Evolutionary conservation across 2,888 invertebrate genomes (phyloP), one percentile per base, ranked within the genome.

Genomic region (Cephus pulcher): DNA sequence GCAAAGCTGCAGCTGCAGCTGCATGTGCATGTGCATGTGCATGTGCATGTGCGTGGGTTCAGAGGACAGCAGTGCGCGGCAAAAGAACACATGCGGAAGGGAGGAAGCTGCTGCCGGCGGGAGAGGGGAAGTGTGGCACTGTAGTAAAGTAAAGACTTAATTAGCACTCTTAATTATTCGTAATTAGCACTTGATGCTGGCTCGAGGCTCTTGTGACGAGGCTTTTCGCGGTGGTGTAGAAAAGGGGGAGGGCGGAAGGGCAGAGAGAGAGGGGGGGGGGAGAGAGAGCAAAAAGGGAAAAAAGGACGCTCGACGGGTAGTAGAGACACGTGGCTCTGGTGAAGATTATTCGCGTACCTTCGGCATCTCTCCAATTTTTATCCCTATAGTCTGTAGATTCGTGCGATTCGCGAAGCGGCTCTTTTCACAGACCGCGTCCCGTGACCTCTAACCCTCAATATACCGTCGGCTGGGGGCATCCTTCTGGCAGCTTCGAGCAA

Each of bases 91-190:
- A 23, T 56, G 23, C 40, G 40, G 9, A 40, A 15, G 40, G 4
- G 40, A 15, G 40, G 40, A 40, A 40, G 40, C 15, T 40, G 40
- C 1, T 4, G 15, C 40, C 12, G 40, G 15, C 40, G 23, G 74
- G 37, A 75, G 77, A 2, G 33, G 33, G 74, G 37, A 37, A 56
- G 79, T 79, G 75, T 12, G 32, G 80, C 76, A 75, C 76, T 75
- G 80, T 81, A 78, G 75, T 82, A 84, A 83, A 86, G 84, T 81
- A 81, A 80, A 78, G 80, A 84, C 83, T 87, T 88, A 87, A 87
- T 88, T 88, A 87, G 86, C 82, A 84, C 86, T 86, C 87, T 80
- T 87, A 87, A 87, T 88, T 88, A 87, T 86, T 86, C 86, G 83
- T 87, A 88, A 88, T 88, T 88, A 87, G 85, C 83, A 84, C 84